phyloP scores from a whole-genome alignment of 1,140 invertebrate species.

The Zaprionus taronus region DNA sequence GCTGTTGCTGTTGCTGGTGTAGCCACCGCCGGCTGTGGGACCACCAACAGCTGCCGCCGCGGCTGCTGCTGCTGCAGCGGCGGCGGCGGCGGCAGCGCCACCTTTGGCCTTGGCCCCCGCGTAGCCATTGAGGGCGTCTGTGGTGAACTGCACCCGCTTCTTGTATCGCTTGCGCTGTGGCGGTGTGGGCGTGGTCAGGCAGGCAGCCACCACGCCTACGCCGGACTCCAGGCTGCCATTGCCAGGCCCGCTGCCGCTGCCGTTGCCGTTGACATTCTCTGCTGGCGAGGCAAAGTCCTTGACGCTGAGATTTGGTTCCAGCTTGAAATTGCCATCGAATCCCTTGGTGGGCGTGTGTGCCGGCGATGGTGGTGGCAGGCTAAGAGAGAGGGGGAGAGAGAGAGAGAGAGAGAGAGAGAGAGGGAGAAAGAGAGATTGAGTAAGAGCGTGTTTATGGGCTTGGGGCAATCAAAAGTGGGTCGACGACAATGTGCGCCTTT shows the following conservation, averaged over 20 bases:
- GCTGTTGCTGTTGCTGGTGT: not conserved
- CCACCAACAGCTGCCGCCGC: conserved; percentile 29
- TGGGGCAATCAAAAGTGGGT: conserved; percentile 19
- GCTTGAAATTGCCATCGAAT: conserved; percentile 82
- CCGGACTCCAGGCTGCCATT: conserved; percentile 38
- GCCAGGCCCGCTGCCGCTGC: conserved; percentile 8
- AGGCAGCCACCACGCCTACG: conserved; percentile 3
- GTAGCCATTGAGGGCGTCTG: conserved; percentile 76
- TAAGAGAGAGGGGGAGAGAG: conserved; percentile 8
- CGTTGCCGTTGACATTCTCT: conserved; percentile 59
- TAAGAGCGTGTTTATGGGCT: not conserved
- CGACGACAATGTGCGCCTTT: not conserved
- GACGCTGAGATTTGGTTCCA: conserved; percentile 81
- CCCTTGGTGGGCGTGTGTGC: conserved; percentile 79
- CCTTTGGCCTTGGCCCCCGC: conserved; percentile 52
- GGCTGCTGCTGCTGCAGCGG: not conserved
- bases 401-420: not conserved
- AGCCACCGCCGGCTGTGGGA: conserved; percentile 16
- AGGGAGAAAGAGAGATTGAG: not conserved
- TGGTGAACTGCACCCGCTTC: conserved; percentile 81
- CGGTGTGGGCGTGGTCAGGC: conserved; percentile 56
- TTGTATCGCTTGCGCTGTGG: conserved; percentile 80
- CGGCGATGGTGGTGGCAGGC: conserved; percentile 72
- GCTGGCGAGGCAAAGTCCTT: conserved; percentile 73
- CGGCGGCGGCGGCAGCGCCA: not conserved